These are phyloP conservation scores for Oreochromis tanganicae DNA, from an alignment of 2,113 vertebrate genomes.

Conservation along the genomic window DNA sequence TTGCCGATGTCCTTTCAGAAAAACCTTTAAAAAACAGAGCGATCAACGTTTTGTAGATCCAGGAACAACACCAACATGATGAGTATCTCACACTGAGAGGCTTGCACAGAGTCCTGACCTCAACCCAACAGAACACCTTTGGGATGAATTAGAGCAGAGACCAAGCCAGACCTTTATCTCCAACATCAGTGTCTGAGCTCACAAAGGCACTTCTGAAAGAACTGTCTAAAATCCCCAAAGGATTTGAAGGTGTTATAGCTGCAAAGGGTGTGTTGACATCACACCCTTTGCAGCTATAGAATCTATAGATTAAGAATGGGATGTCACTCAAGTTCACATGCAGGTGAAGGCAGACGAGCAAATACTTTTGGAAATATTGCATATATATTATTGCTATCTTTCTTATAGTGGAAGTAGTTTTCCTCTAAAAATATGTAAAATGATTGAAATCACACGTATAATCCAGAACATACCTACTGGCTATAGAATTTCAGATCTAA, in stretches of 20 bases:
- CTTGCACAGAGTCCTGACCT: background rate
- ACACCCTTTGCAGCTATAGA: background rate
- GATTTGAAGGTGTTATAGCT: background rate
- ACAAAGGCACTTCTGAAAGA: background rate
- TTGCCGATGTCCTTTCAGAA: background rate
- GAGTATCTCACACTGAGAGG: background rate
- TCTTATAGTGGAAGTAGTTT: background rate
- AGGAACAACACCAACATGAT: background rate
- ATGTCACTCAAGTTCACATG: background rate
- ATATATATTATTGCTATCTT: background rate
- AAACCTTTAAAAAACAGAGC: background rate
- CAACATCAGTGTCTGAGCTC: background rate
- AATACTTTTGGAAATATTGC: background rate
- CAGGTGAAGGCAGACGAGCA: background rate
- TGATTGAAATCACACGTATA: fast-evolving
- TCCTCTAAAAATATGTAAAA: background rate
- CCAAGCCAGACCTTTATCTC: background rate
- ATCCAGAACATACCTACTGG: background rate
- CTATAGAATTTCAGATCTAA: background rate
- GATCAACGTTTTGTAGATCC: background rate
- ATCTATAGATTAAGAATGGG: background rate
- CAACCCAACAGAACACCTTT: background rate
- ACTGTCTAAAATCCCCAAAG: background rate
- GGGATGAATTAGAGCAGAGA: background rate
- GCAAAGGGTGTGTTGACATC: background rate